Conservation (phyloP, 2,888 invertebrate species). For the Drosophila cognata region DNA sequence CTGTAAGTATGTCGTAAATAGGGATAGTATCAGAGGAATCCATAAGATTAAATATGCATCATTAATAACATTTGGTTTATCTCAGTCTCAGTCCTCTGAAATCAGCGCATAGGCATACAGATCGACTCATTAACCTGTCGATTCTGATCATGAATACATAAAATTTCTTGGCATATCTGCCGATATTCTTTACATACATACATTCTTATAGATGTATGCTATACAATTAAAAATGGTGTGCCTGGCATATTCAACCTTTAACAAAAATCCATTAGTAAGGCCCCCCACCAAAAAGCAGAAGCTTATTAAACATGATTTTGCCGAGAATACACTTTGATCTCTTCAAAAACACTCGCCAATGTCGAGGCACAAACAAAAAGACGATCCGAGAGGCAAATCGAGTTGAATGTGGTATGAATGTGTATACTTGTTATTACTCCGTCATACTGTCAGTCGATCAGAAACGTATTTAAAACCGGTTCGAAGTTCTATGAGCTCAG, state of each 20-base stretch:
- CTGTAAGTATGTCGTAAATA: neutral
- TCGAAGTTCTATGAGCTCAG: slow-evolving; percentile 23
- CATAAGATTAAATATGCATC: neutral
- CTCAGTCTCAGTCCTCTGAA: neutral
- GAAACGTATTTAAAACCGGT: slow-evolving; percentile 70
- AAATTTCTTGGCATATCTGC: neutral
- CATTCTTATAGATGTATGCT: neutral
- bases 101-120: neutral
- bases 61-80: neutral
- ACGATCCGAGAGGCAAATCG: slow-evolving; percentile 12
- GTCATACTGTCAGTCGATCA: slow-evolving; percentile 30
- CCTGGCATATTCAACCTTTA: slow-evolving; percentile 8
- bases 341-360: neutral
- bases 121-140: too few species aligned
- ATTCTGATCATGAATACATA: neutral
- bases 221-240: neutral
- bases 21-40: neutral
- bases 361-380: slow-evolving; percentile 23
- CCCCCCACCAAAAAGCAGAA: neutral
- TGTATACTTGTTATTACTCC: slow-evolving; percentile 22
- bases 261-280: neutral
- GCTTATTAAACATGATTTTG: slow-evolving; percentile 2
- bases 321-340: neutral
- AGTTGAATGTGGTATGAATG: slow-evolving; percentile 9
- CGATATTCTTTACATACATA: neutral